Conservation (phyloP, 2,113 vertebrate genomes). For the Girardinichthys multiradiatus region DNA sequence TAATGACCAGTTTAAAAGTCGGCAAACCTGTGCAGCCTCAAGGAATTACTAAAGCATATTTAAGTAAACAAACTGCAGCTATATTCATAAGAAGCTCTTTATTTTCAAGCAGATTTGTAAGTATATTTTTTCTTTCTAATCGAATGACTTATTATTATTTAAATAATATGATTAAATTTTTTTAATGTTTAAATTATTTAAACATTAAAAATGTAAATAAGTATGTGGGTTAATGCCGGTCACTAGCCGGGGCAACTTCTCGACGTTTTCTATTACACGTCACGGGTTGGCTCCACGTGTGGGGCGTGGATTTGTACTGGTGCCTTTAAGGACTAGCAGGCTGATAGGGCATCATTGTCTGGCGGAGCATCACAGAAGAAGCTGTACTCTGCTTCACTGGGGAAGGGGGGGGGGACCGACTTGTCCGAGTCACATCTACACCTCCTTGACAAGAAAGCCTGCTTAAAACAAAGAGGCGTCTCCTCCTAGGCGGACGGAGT, state of each 20-base stretch:
- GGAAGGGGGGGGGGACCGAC: rapidly evolving
- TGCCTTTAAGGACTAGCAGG: slow-evolving; percentile 35
- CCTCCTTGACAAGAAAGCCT: background rate
- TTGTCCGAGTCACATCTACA: background rate
- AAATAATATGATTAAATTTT: too few relatives aligned
- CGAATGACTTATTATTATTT: too few relatives aligned
- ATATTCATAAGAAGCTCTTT: background rate
- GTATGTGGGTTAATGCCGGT: background rate
- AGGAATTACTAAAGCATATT: background rate
- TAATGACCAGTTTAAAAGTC: background rate
- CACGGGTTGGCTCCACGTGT: slow-evolving; percentile 43
- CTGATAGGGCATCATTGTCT: background rate
- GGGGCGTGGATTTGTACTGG: slow-evolving; percentile 54
- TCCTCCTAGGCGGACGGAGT: background rate
- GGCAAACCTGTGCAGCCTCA: background rate
- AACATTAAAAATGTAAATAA: too few relatives aligned
- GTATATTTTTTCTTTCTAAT: too few relatives aligned
- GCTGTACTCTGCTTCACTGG: background rate
- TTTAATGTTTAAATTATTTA: too few relatives aligned
- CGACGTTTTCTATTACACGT: slow-evolving; percentile 19
- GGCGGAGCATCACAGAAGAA: background rate
- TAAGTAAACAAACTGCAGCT: background rate
- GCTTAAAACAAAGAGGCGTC: background rate
- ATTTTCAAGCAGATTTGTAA: background rate
- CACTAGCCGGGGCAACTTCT: background rate